Percentiles rank a stretch among this genome's conserved stretches.
Evolutionary conservation across 2,797 vertebrate species (phyloP).

Genomic region (Crocidura indochinensis): DNA sequence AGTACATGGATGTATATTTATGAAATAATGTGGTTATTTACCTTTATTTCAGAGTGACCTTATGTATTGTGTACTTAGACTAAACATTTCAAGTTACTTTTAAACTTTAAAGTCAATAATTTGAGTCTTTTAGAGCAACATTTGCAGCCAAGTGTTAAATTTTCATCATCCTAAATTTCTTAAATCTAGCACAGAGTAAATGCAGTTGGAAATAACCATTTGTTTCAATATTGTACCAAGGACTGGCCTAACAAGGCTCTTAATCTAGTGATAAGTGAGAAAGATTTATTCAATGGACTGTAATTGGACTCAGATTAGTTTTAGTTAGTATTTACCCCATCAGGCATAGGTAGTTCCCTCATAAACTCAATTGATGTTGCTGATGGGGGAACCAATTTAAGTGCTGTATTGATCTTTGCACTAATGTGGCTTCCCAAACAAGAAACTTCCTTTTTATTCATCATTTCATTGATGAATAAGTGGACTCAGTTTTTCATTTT

Average conservation of each 20-base stretch:
- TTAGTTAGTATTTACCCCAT: slow-evolving; percentile 49
- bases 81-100: slow-evolving; percentile 17
- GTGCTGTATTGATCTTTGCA: slow-evolving; percentile 59
- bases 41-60: background rate
- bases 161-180: slow-evolving; percentile 11
- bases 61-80: background rate
- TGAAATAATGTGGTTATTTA: background rate
- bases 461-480: slow-evolving; percentile 51
- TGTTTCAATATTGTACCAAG: slow-evolving; percentile 59
- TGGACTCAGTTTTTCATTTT: background rate
- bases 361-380: slow-evolving; percentile 58
- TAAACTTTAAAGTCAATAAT: slow-evolving; percentile 26
- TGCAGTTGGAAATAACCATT: slow-evolving; percentile 45
- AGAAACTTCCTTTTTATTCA: slow-evolving; percentile 43
- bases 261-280: slow-evolving; percentile 73
- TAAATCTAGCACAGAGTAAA: background rate
- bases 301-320: slow-evolving; percentile 73
- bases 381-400: slow-evolving; percentile 9
- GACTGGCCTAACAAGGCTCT: slow-evolving; percentile 45
- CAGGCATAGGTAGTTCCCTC: slow-evolving; percentile 53
- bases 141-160: background rate
- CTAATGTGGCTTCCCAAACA: slow-evolving; percentile 58
- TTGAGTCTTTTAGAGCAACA: background rate
- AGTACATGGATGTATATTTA: background rate
- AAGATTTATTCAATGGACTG: slow-evolving; percentile 52